Conservation (phyloP, 2,797 vertebrate species). For the Mormyrus proboscirostris region DNA sequence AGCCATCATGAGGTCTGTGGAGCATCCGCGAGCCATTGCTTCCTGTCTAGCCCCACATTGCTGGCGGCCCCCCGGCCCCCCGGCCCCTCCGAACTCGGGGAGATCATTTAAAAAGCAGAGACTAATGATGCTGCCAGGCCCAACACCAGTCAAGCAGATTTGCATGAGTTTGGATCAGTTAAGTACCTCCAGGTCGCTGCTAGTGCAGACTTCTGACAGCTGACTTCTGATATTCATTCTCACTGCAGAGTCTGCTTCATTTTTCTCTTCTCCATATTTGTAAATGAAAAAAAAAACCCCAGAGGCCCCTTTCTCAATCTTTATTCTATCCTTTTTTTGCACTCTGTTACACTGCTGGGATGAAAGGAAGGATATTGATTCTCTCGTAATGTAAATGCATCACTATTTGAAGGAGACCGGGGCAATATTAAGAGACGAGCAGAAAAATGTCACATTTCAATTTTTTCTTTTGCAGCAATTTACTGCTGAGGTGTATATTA, state of each 20-base stretch:
- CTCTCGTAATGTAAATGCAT: slow-evolving; percentile 65
- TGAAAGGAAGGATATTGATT: slow-evolving; percentile 50
- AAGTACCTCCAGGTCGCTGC: slow-evolving; percentile 59
- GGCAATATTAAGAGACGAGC: slow-evolving; percentile 65
- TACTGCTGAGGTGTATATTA: slow-evolving; percentile 46
- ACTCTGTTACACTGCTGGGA: slow-evolving; percentile 42
- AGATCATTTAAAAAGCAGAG: slow-evolving; percentile 94
- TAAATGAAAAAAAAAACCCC: slow-evolving; percentile 17
- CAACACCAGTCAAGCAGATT: slow-evolving; percentile 69
- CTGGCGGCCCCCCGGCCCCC: slow-evolving; percentile 70
- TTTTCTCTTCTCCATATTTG: slow-evolving; percentile 9
- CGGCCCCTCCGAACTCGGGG: slow-evolving; percentile 54
- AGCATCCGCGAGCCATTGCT: slow-evolving; percentile 94
- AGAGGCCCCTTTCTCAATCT: neutral
- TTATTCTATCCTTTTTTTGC: slow-evolving; percentile 33
- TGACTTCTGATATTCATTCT: slow-evolving; percentile 43
- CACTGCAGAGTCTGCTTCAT: slow-evolving; percentile 17
- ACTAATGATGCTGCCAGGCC: slow-evolving; percentile 85
- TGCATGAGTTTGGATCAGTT: slow-evolving; percentile 73
- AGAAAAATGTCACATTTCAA: slow-evolving; percentile 61
- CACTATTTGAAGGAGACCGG: slow-evolving; percentile 53
- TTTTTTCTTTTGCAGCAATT: slow-evolving; percentile 53
- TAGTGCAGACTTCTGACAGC: slow-evolving; percentile 54
- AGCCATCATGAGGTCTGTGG: slow-evolving; percentile 99
- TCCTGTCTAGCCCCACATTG: slow-evolving; percentile 94